Evolutionary conservation across 2,888 invertebrate species (phyloP), one percentile per base, ranked within the genome.

Genomic region (Aspidiotus destructor): DNA sequence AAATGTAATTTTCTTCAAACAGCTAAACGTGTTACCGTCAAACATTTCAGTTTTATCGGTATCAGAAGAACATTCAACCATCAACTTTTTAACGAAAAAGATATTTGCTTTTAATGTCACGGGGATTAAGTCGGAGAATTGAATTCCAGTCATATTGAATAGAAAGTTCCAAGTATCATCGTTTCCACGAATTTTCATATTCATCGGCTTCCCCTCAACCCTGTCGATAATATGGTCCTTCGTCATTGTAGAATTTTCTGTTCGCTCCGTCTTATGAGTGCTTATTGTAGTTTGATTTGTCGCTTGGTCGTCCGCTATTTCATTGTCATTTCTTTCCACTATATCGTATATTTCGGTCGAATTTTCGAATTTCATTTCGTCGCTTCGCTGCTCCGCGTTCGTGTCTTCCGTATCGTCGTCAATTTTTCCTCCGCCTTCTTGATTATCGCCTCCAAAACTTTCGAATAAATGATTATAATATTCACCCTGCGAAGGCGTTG

Each of bases 1-100:
- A 17, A 41, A 54, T 13, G 62, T 69, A 41, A 62, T 69, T 44
- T 57, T 69, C 15, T 62, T 61, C 57, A 69, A 13, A 53, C 69
- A 69, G 15, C 16, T 62, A 6, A 69, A 16, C 41, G 64, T 11
- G 15, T 52, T 64, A 13, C 40, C 57, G 57, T 57, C 11, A 3
- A 16, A n/a, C 2, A 15, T 55, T n/a, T 55, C 10, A 10, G 13
- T 15, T 2, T 16, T 55, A 64, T 64, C 55, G 41, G 41, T 8
- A 15, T 54, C 41, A 41, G 41, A 8, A 42, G 53, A 64, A 17
- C 64, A 64, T 54, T 64, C 55, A 16, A 15, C n/a, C n/a, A 64
- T 54, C 2, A 64, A 41, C 15, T 42, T 53, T 53, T 55, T 64
- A 41, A 64, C 41, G 6, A 55, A 10, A 11, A 53, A 55, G 13